phyloP scores from a whole-genome alignment of 30 jellyfish, hydroid and myxozoan species.

The Aurelia sp. region DNA sequence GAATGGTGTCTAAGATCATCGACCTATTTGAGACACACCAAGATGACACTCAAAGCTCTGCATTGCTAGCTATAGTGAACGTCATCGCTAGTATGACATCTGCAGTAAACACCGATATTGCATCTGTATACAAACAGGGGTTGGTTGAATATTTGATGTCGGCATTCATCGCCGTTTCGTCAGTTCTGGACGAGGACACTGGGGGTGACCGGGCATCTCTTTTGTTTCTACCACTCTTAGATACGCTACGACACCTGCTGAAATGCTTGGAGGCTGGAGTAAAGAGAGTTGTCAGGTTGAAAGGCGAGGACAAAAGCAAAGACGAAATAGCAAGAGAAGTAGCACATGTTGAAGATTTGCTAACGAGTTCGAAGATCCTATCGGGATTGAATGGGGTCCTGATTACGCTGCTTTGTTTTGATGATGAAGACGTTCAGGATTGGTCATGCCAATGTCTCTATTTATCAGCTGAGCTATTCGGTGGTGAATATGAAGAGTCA shows the following conservation, averaged over 20 bases:
- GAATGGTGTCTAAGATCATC: slow-evolving; percentile 43
- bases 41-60: slow-evolving; percentile 60
- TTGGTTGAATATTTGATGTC: slow-evolving; percentile 77
- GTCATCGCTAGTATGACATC: slow-evolving; percentile 72
- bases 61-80: slow-evolving; percentile 65
- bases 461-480: slow-evolving; percentile 91
- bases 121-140: slow-evolving; percentile 59
- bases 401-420: slow-evolving; percentile 75
- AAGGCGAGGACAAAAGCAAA: slow-evolving; percentile 7
- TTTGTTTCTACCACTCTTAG: slow-evolving; percentile 76
- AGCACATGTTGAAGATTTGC: slow-evolving; percentile 71
- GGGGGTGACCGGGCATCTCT: slow-evolving; percentile 48
- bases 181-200: slow-evolving; percentile 73
- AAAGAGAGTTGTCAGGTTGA: slow-evolving; percentile 72
- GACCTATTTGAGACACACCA: slow-evolving; percentile 63
- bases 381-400: slow-evolving; percentile 84
- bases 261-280: slow-evolving; percentile 76
- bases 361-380: slow-evolving; percentile 49
- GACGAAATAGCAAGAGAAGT: slow-evolving; percentile 24
- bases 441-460: slow-evolving; percentile 93
- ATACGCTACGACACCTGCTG: slow-evolving; percentile 74
- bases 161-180: slow-evolving; percentile 83
- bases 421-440: slow-evolving; percentile 86
- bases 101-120: slow-evolving; percentile 28
- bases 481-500: slow-evolving; percentile 84